These are phyloP conservation scores for Scleropages formosus DNA, from an alignment of 2,797 vertebrate species.

Conservation along the genomic window DNA sequence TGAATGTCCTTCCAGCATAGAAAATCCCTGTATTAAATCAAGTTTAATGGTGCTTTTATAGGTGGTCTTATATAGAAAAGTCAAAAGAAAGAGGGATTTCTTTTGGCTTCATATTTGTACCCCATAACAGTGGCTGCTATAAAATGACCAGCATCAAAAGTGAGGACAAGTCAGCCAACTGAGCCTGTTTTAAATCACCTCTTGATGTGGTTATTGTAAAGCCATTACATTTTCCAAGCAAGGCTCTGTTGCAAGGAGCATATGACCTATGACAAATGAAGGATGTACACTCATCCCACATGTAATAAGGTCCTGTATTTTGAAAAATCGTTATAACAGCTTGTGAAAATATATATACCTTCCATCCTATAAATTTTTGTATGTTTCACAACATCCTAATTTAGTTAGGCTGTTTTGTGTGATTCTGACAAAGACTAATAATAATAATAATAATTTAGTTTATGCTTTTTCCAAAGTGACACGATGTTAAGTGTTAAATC, in stretches of 20 bases:
- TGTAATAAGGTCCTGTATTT: no score
- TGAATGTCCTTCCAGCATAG: conserved; percentile 16
- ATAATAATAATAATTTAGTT: no score
- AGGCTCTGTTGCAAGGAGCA: background rate
- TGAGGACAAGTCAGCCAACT: background rate
- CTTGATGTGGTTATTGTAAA: background rate
- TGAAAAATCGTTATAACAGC: no score
- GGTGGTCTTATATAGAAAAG: background rate
- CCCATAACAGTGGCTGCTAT: background rate
- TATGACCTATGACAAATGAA: no score
- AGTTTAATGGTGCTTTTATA: background rate
- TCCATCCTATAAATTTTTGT: no score
- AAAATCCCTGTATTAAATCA: conserved; percentile 3
- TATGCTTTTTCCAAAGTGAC: no score
- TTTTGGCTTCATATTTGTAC: background rate
- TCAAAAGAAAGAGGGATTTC: background rate
- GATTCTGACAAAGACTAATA: no score
- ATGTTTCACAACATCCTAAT: no score
- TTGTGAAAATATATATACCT: no score
- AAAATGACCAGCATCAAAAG: background rate
- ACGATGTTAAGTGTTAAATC: no score
- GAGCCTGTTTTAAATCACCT: background rate
- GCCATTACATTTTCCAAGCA: background rate
- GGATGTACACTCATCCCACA: no score
- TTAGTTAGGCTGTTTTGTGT: no score